Percentiles rank a stretch among this genome's conserved stretches.
These are phyloP conservation scores for Phaedon cochleariae DNA, from an alignment of 2,888 invertebrate species.

Conservation along the genomic window DNA sequence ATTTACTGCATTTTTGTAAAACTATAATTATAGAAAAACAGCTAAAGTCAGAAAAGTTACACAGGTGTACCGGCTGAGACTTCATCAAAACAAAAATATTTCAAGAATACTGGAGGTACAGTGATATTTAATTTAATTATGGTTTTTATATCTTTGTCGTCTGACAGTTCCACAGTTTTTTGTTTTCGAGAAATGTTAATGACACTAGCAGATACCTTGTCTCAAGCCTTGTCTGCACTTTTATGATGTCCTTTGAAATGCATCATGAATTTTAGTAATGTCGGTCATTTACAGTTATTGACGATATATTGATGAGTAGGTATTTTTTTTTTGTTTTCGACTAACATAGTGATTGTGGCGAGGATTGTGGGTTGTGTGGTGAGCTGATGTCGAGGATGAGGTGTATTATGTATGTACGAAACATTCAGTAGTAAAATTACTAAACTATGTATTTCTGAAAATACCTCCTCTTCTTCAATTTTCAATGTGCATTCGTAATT, in stretches of 20 bases:
- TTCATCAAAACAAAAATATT: conserved; percentile 41
- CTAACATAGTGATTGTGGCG: too few relatives aligned
- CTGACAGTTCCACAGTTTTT: conserved; percentile 26
- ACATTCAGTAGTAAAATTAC: too few relatives aligned
- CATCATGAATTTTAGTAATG: background rate
- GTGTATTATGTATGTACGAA: too few relatives aligned
- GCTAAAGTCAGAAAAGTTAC: conserved; percentile 29
- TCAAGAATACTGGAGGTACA: conserved; percentile 32
- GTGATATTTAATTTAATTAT: conserved; percentile 43
- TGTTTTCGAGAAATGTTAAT: conserved; percentile 16
- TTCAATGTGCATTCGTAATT: too few relatives aligned
- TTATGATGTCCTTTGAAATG: too few relatives aligned
- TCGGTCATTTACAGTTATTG: background rate
- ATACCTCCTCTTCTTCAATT: too few relatives aligned
- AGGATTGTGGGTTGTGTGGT: too few relatives aligned
- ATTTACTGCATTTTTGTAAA: conserved; percentile 60
- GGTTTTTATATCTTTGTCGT: conserved; percentile 31
- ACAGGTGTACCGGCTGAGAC: conserved; percentile 48
- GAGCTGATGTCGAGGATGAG: too few relatives aligned
- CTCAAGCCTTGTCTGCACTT: background rate
- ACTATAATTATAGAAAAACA: conserved; percentile 49
- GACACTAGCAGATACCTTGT: conserved; percentile 5
- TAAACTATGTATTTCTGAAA: too few relatives aligned
- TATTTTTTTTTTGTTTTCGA: too few relatives aligned
- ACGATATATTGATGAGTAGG: too few relatives aligned